A percentile compares a stretch with the other conserved stretches of the same genome.
These are phyloP conservation scores for Gobio occitaniae DNA, from an alignment of 2,797 vertebrate genomes.

Conservation along the genomic window DNA sequence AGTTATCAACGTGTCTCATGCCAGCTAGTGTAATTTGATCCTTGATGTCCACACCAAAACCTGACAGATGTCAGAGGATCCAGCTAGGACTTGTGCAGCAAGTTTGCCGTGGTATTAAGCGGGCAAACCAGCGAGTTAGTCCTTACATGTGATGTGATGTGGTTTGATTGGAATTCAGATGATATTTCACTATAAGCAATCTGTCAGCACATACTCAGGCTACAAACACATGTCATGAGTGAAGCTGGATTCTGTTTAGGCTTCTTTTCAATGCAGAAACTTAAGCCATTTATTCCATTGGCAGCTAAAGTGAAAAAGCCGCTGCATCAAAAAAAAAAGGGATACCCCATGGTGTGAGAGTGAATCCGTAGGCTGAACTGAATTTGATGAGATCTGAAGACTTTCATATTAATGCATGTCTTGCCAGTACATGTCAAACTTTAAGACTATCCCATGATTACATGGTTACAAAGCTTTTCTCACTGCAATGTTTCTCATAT, in stretches of 20 bases:
- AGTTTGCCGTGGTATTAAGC: slow-evolving; percentile 31
- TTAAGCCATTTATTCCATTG: slow-evolving; percentile 13
- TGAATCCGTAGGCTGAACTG: slow-evolving; percentile 9
- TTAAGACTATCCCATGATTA: neutral
- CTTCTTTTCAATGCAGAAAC: slow-evolving; percentile 15
- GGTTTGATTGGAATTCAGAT: slow-evolving; percentile 43
- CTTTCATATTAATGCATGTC: neutral
- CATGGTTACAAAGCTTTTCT: neutral
- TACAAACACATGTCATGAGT: slow-evolving; percentile 13
- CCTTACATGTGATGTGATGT: slow-evolving; percentile 16
- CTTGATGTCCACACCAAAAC: slow-evolving; percentile 75
- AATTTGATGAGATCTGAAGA: slow-evolving; percentile 17
- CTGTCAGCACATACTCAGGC: slow-evolving; percentile 24
- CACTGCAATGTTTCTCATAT: neutral
- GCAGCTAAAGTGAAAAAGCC: slow-evolving; percentile 14
- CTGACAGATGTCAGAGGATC: slow-evolving; percentile 77
- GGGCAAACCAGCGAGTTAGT: slow-evolving; percentile 28
- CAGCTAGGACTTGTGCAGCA: slow-evolving; percentile 65
- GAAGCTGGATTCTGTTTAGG: slow-evolving; percentile 21
- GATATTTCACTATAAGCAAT: slow-evolving; percentile 19
- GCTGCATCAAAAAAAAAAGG: neutral
- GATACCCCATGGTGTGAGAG: slow-evolving; percentile 2
- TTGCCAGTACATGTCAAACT: slow-evolving; percentile 10
- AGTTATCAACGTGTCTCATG: slow-evolving; percentile 81
- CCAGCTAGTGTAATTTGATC: slow-evolving; percentile 81